Evolutionary conservation across 2,113 vertebrate species (phyloP), one percentile per base, ranked within the genome.

Genomic region (Nycticebus coucang): DNA sequence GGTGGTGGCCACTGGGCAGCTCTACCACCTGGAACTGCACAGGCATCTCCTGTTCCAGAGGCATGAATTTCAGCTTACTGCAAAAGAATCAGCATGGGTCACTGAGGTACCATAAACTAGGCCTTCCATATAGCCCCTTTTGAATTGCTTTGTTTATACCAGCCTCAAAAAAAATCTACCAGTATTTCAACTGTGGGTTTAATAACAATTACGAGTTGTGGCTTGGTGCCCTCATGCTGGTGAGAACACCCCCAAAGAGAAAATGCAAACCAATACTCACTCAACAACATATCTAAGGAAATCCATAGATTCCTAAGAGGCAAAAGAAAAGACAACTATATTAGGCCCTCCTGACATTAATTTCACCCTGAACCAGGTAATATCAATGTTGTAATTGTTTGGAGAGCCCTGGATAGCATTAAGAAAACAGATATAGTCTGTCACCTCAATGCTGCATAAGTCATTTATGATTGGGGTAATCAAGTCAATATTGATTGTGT

Each of bases 21-120:
- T 99, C 99, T 89, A 99, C 99, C 98, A 99, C 99, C 69, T 98
- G 98, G 98, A 99, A 99, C 95, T 99, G 98, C 45, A 99, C 99
- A 0, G 99, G 99, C 97, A 99, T 99, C 93, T 99, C 98, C 89
- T 98, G 97, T 84, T 98, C 95, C 98, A 99, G 98, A 13, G 99
- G 98, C 77, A 94, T 87, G 19, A 99, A 99, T 96, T 99, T 98
- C 91, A 99, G 98, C 97, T 99, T 99, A 30, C 99, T 99, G 97
- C 68, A 50, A 87, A 90, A 94, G 4, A 95, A 89, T 83, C 69
- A 91, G 68, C 37, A 41, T 19, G 18, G 55, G 83, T 86, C 71
- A 79, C 33, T 62, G 33, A 64, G 64, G 26, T n/a, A 18, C 14
- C 84, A 19, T 30, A 71, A 68, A 62, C 62, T 37, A 62, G 59